These are phyloP conservation scores for Ylistrum balloti DNA, from an alignment of 1,140 invertebrate genomes.

Conservation along the genomic window DNA sequence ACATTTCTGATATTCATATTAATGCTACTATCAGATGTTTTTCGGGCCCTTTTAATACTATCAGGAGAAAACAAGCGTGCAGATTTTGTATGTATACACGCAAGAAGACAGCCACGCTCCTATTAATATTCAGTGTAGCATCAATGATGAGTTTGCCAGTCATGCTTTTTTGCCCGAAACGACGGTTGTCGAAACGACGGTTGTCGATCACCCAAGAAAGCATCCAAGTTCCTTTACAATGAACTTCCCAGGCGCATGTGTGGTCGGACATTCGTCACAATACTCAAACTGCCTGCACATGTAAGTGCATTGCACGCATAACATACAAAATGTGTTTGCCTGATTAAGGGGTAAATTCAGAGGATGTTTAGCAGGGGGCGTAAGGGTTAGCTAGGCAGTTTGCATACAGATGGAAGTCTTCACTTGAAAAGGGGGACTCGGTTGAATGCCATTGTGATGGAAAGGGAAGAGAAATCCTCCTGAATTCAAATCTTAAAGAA, in stretches of 20 bases:
- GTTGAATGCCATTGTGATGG: constrained; percentile 26
- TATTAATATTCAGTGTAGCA: constrained; percentile 17
- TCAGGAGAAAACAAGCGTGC: constrained; percentile 23
- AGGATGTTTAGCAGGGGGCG: neutral
- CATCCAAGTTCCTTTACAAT: constrained; percentile 22
- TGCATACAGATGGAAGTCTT: constrained; percentile 29
- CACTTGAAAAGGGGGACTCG: neutral
- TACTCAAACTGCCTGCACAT: constrained; percentile 19
- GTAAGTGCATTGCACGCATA: constrained; percentile 33
- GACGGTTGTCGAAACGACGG: neutral
- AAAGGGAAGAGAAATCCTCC: neutral
- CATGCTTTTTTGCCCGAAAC: neutral
- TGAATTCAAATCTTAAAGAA: constrained; percentile 14
- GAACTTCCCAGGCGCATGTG: neutral
- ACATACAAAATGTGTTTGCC: neutral
- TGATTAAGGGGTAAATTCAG: neutral
- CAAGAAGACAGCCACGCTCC: constrained; percentile 6
- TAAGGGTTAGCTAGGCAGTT: neutral
- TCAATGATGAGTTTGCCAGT: neutral
- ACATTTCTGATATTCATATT: neutral
- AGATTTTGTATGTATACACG: constrained; percentile 1
- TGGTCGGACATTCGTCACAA: neutral
- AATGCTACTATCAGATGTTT: neutral
- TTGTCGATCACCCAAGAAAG: constrained; percentile 2
- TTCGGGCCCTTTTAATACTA: constrained; percentile 18